A percentile compares a stretch with the other conserved stretches of the same genome.
Conservation (phyloP, 1,140 invertebrate genomes). For the Eumeta japonica region DNA sequence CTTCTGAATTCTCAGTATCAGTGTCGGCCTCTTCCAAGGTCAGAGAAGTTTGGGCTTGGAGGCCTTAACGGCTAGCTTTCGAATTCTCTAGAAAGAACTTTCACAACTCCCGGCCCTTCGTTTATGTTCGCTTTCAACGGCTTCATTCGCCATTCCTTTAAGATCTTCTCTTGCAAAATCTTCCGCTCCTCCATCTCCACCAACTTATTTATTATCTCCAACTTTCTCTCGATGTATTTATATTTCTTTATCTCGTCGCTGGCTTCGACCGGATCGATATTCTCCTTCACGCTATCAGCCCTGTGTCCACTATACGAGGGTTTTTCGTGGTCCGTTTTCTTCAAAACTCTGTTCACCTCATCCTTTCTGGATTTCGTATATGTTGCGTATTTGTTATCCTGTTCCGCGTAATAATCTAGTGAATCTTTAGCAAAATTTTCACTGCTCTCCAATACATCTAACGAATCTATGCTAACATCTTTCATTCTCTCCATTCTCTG, state of each 20-base stretch:
- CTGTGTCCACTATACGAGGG: conserved; percentile 31
- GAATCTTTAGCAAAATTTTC: conserved; percentile 54
- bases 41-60: conserved; percentile 34
- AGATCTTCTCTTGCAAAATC: conserved; percentile 60
- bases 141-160: conserved; percentile 60
- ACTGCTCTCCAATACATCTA: conserved; percentile 49
- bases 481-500: conserved; percentile 51
- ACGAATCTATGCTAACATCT: conserved; percentile 51
- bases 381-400: conserved; percentile 29
- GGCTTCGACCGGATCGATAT: conserved; percentile 33
- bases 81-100: conserved; percentile 63
- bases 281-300: conserved; percentile 42
- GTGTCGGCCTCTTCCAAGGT: conserved; percentile 49
- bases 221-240: conserved; percentile 65
- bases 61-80: conserved; percentile 58
- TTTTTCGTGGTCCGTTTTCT: conserved; percentile 13
- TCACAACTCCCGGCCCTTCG: conserved; percentile 61
- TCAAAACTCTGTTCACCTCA: conserved; percentile 34
- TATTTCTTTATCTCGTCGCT: conserved; percentile 55
- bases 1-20: conserved; percentile 51
- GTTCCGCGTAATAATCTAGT: conserved; percentile 44
- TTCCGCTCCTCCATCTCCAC: conserved; percentile 67
- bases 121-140: conserved; percentile 62
- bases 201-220: conserved; percentile 65
- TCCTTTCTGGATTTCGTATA: conserved; percentile 32